phyloP scores from a whole-genome alignment of 2,888 invertebrate genomes.

The Embidobia sp. region DNA sequence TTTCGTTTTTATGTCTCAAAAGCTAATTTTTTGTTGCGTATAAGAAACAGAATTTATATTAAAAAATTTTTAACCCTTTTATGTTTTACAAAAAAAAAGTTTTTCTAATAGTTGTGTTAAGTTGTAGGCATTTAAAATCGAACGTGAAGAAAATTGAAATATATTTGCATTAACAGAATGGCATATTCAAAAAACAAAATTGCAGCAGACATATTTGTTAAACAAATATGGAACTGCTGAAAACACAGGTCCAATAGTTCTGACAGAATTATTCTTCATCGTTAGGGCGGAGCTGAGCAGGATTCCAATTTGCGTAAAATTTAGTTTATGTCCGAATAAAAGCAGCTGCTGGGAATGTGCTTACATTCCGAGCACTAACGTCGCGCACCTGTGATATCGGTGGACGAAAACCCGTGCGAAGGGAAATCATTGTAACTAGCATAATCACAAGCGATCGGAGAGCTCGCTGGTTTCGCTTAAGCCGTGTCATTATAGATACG shows the following conservation, averaged over 20 bases:
- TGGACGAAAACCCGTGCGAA: slow-evolving; percentile 50
- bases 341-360: slow-evolving; percentile 62
- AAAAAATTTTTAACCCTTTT: no score
- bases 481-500: slow-evolving; percentile 61
- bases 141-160: no score
- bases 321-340: slow-evolving; percentile 71
- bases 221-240: slow-evolving; percentile 12
- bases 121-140: no score
- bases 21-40: no score
- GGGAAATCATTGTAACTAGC: slow-evolving; percentile 61
- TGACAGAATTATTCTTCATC: slow-evolving; percentile 69
- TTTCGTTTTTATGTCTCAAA: no score
- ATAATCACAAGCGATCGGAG: slow-evolving; percentile 62
- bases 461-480: slow-evolving; percentile 59
- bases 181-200: no score
- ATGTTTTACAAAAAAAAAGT: no score
- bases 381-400: slow-evolving; percentile 59
- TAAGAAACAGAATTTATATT: no score
- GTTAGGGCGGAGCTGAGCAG: slow-evolving; percentile 65
- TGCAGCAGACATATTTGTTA: slow-evolving; percentile 22
- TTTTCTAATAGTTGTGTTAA: no score
- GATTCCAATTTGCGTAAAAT: slow-evolving; percentile 75
- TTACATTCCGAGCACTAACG: slow-evolving; percentile 39
- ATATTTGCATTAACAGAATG: no score
- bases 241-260: slow-evolving; percentile 53